Base-by-base conservation (phyloP, 2,113 vertebrate species). In the Pavo muticus region DNA sequence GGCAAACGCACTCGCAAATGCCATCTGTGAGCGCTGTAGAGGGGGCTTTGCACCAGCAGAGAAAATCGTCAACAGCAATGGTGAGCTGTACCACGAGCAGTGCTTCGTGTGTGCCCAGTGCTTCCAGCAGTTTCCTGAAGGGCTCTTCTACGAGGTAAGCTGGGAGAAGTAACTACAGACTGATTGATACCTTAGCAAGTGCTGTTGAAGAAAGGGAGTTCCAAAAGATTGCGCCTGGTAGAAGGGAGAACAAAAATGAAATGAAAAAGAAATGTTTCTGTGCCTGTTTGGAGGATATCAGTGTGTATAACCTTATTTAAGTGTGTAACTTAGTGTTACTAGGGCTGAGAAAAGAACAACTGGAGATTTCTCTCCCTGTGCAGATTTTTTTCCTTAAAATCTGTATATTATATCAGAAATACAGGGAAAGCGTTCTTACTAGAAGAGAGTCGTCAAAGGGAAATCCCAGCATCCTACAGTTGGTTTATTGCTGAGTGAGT, bases 31-130 rank as follows among this genome's bases (percentile, higher is more conserved):
- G 96, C 99, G 99, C 96, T 99, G 99, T 93, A 98, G 97, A 95
- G 98, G 97, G 1, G 99, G 99, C 63, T 99, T 99, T 42, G 99
- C 98, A 1, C 98, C 99, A 0, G 98, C 98, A 0, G 99, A 99
- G 98, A 99, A 99, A 97, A 99, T 99, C 0, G 99, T 99, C 65
- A 99, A 99, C 98, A 99, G 99, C 78, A 99, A 99, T 0, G 99
- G 99, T 0, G 99, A 99, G 84, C 98, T 99, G 73, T 99, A 99
- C 96, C 99, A 99, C 0, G 99, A 99, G 94, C 98, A 99, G 96
- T 99, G 99, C 95, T 99, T 99, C 0, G 99, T 99, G 75, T 99
- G 99, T 0, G 99, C 99, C 10, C 99, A 99, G 97, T 99, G 99
- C 96, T 99, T 99, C 88, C 99, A 99, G 94, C 99, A 99, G 97